A percentile compares a stretch with the other conserved stretches of the same genome.
Conservation (phyloP, 53 echinoderm and acorn worm species). For the Crossaster papposus region DNA sequence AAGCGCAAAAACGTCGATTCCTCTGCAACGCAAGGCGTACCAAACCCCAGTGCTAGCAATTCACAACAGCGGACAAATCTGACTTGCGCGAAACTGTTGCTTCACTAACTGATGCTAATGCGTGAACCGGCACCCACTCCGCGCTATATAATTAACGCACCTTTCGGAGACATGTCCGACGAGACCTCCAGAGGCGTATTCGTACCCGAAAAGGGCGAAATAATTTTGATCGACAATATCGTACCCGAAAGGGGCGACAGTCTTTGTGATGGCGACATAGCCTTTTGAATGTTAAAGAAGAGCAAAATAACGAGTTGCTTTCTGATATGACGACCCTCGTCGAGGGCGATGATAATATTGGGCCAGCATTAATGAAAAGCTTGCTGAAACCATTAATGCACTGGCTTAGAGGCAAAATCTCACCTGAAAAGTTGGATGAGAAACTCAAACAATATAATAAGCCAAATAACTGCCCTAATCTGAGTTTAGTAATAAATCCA, state of each 20-base stretch:
- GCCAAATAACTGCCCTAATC: not conserved
- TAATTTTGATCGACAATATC: not conserved
- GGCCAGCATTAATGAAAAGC: not conserved
- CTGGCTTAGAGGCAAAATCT: not conserved
- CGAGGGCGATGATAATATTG: not conserved
- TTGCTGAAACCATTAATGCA: not conserved
- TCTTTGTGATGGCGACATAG: slow-evolving; percentile 3
- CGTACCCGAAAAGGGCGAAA: slow-evolving; percentile 1
- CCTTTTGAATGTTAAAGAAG: not conserved
- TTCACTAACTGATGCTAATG: not conserved
- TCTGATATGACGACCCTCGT: slow-evolving; percentile 7
- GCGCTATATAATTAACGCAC: not conserved
- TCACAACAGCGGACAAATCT: not conserved
- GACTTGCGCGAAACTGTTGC: not conserved
- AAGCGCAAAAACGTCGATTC: not conserved
- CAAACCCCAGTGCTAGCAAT: not conserved
- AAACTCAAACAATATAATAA: not conserved
- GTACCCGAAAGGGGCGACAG: slow-evolving; percentile 13
- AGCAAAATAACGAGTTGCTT: not conserved
- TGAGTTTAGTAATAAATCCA: not conserved
- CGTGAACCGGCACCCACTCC: not conserved
- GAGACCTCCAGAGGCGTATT: not conserved
- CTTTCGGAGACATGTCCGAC: not conserved
- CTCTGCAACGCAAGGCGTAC: not conserved
- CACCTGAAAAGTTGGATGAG: not conserved